A percentile compares a stretch with the other conserved stretches of the same genome.
Conservation (phyloP, 1,140 invertebrate species). For the Saccostrea cuccullata region DNA sequence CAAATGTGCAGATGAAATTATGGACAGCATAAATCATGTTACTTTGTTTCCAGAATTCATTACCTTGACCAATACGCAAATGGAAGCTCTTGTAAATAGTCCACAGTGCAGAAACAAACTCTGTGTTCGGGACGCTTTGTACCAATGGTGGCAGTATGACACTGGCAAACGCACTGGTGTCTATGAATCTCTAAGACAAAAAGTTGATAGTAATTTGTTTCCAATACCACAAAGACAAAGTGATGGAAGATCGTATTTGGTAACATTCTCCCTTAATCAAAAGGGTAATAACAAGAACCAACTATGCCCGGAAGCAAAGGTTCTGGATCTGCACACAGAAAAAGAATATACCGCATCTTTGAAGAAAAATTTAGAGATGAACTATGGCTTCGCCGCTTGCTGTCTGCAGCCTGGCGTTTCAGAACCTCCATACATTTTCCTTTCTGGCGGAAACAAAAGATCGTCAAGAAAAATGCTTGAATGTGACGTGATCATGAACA, state of each 20-base stretch:
- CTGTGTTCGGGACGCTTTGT: conserved; percentile 3
- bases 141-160: conserved; percentile 1
- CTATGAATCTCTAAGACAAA: not conserved
- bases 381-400: not conserved
- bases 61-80: not conserved
- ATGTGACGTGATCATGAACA: conserved; percentile 36
- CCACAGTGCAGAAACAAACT: not conserved
- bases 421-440: conserved; percentile 22
- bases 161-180: not conserved
- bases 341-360: not conserved
- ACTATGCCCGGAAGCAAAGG: not conserved
- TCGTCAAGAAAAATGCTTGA: not conserved
- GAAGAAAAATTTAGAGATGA: not conserved
- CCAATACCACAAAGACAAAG: not conserved
- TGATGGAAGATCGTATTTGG: conserved; percentile 15
- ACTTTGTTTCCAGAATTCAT: conserved; percentile 12
- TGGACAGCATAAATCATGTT: not conserved
- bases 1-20: not conserved
- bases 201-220: not conserved
- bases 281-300: conserved; percentile 18
- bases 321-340: conserved; percentile 4
- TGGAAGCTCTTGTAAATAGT: not conserved
- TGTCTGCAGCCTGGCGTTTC: conserved; percentile 12
- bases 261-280: not conserved
- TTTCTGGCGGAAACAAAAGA: not conserved